phyloP scores from a whole-genome alignment of 2,888 invertebrate species.

The Tethea ocularis region DNA sequence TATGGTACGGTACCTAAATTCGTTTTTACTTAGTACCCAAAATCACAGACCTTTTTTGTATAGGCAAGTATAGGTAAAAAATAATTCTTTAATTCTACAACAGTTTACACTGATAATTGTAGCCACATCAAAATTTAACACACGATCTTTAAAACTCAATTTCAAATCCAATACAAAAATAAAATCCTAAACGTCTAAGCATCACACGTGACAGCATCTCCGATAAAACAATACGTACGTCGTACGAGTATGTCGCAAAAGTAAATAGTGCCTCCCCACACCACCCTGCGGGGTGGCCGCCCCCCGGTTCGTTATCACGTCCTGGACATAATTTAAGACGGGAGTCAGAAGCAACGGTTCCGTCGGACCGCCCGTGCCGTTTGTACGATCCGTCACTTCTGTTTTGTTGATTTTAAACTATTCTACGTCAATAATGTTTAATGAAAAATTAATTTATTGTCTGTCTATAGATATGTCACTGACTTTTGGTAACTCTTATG shows the following conservation, averaged over 20 bases:
- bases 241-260: conserved; percentile 53
- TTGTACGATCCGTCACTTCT: conserved; percentile 40
- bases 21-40: no score
- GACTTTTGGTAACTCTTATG: neutral
- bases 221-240: conserved; percentile 44
- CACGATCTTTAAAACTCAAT: conserved; percentile 6
- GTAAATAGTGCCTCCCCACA: conserved; percentile 52
- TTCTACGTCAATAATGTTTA: neutral
- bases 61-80: no score
- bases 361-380: conserved; percentile 31
- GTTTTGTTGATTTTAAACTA: conserved; percentile 16
- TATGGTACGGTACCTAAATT: no score
- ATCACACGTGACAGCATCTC: conserved; percentile 12
- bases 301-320: conserved; percentile 71
- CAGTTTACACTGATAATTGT: neutral
- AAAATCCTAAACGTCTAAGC: conserved; percentile 9
- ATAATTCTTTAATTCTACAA: no score
- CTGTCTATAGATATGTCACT: neutral
- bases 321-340: conserved; percentile 80
- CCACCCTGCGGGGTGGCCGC: conserved; percentile 21
- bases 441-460: neutral
- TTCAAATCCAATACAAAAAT: neutral
- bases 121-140: neutral
- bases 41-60: no score
- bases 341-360: conserved; percentile 25